Evolutionary conservation across 2,113 vertebrate species (phyloP).

Genomic region (Heterocephalus glaber): DNA sequence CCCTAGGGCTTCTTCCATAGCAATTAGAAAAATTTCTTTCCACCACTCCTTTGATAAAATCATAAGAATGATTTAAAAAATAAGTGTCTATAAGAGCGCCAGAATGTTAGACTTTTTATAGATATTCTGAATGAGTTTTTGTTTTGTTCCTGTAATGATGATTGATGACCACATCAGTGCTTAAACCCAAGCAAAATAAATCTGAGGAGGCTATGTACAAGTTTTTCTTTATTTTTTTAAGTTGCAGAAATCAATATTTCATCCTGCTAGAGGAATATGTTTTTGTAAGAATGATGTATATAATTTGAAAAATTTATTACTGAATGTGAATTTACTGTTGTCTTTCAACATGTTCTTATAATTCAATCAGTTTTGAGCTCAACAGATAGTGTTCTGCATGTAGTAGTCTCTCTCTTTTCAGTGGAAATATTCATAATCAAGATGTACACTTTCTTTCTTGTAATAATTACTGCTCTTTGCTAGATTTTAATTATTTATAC

Average conservation of each 20-base stretch:
- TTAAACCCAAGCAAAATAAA: background rate
- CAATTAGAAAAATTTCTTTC: background rate
- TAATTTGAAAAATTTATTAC: background rate
- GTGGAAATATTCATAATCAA: slow-evolving; percentile 73
- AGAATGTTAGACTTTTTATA: background rate
- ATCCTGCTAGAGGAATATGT: background rate
- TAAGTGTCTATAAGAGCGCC: background rate
- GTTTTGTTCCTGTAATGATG: slow-evolving; percentile 17
- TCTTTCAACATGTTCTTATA: background rate
- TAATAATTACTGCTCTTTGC: slow-evolving; percentile 67
- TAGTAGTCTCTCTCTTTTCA: slow-evolving; percentile 69
- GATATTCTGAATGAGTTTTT: background rate
- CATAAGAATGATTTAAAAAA: background rate
- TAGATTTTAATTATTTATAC: slow-evolving; percentile 83
- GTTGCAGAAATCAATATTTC: background rate
- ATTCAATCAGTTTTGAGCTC: slow-evolving; percentile 49
- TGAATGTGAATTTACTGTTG: background rate
- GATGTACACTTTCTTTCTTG: slow-evolving; percentile 78
- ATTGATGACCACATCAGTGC: slow-evolving; percentile 20
- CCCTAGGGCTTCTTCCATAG: background rate
- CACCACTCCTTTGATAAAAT: background rate
- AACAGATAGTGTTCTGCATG: slow-evolving; percentile 48
- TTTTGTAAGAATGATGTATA: background rate
- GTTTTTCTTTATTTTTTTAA: slow-evolving; percentile 33
- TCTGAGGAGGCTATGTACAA: background rate